Evolutionary conservation across 2,113 vertebrate genomes (phyloP).

Genomic region (Nycticebus coucang): DNA sequence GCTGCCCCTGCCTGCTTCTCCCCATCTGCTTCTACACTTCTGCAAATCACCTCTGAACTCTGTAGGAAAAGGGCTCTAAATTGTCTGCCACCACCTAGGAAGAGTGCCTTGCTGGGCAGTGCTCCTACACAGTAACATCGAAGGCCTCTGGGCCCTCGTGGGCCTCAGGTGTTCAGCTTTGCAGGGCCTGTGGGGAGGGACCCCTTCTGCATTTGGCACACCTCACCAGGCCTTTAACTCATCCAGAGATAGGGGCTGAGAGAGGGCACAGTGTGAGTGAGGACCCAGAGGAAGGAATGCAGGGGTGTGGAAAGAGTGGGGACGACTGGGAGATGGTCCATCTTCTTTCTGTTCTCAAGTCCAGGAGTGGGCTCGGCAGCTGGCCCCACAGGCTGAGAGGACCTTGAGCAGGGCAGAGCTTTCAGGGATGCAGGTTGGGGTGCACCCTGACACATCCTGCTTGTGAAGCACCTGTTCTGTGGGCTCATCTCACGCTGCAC

Average conservation of each 20-base stretch:
- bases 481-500: not conserved
- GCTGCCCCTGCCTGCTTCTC: not conserved
- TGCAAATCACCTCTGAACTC: not conserved
- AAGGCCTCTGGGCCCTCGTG: no score
- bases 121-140: not conserved
- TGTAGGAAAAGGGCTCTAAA: not conserved
- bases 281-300: not conserved
- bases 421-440: fast-evolving
- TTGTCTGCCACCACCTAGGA: not conserved
- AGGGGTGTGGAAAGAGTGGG: fast-evolving
- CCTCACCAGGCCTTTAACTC: not conserved
- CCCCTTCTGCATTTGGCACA: not conserved
- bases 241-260: not conserved
- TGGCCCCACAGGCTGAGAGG: not conserved
- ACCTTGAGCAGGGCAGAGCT: not conserved
- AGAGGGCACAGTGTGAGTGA: not conserved
- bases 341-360: not conserved
- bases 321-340: fast-evolving
- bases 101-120: fast-evolving
- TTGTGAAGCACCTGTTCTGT: not conserved
- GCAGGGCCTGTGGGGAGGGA: no score
- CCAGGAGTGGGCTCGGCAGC: not conserved
- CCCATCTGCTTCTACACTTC: not conserved
- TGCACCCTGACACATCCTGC: fast-evolving
- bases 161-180: fast-evolving